These are phyloP conservation scores for mouse (Mus musculus) DNA, from an alignment of 2,113 vertebrate species.

Conservation along the genomic window GRCm39 chr5:40613001-40613500, in stretches of 20 bases:
- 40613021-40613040: background rate
- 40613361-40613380: constrained; percentile 75
- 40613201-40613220: background rate
- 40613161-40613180: background rate
- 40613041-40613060: background rate
- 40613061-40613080: background rate
- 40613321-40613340: constrained; percentile 32
- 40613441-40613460: constrained; percentile 73
- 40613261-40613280: constrained; percentile 54
- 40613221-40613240: constrained; percentile 18
- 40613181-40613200: background rate
- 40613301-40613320: constrained; percentile 37
- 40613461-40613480: constrained; percentile 68
- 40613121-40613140: background rate
- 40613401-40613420: constrained; percentile 53
- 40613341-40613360: constrained; percentile 67
- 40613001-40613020: fast-evolving
- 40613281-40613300: constrained; percentile 16
- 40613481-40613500: constrained; percentile 67
- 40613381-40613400: constrained; percentile 67
- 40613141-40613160: background rate
- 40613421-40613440: constrained; percentile 43
- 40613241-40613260: background rate
- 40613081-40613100: background rate
- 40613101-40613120: background rate